Conservation (phyloP, 2,797 vertebrate genomes). For the Australoheros facetus region DNA sequence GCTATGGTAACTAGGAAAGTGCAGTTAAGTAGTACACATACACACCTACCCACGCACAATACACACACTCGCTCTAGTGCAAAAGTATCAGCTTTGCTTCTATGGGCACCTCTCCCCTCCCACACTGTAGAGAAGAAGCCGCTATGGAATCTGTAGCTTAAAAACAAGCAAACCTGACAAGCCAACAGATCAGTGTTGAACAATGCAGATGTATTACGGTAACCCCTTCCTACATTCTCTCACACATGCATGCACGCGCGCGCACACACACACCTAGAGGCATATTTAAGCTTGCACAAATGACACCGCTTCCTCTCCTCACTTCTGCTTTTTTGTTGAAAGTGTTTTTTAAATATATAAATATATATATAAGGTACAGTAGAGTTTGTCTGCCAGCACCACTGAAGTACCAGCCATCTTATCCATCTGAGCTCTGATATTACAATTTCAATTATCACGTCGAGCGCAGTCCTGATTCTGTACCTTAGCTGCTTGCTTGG, state of each 20-base stretch:
- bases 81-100: conserved; percentile 45
- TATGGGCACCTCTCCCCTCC: conserved; percentile 65
- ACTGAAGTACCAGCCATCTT: background rate
- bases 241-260: background rate
- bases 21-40: conserved; percentile 35
- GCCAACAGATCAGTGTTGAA: conserved; percentile 20
- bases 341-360: background rate
- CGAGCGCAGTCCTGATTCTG: background rate
- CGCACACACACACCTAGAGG: conserved; percentile 5
- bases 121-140: conserved; percentile 27
- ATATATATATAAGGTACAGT: conserved; percentile 5
- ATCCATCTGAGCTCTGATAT: background rate
- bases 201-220: conserved; percentile 20
- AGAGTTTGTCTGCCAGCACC: conserved; percentile 3
- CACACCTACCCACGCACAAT: background rate
- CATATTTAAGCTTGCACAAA: conserved; percentile 22
- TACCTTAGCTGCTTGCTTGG: conserved; percentile 78
- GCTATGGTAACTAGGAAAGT: conserved; percentile 69
- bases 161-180: conserved; percentile 5
- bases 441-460: background rate
- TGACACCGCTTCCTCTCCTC: conserved; percentile 61
- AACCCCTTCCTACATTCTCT: conserved; percentile 18
- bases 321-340: conserved; percentile 67
- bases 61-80: conserved; percentile 4
- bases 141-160: conserved; percentile 16